A percentile compares a stretch with the other conserved stretches of the same genome.
Conservation (phyloP, 2,888 invertebrate genomes). For the Noctua comes region DNA sequence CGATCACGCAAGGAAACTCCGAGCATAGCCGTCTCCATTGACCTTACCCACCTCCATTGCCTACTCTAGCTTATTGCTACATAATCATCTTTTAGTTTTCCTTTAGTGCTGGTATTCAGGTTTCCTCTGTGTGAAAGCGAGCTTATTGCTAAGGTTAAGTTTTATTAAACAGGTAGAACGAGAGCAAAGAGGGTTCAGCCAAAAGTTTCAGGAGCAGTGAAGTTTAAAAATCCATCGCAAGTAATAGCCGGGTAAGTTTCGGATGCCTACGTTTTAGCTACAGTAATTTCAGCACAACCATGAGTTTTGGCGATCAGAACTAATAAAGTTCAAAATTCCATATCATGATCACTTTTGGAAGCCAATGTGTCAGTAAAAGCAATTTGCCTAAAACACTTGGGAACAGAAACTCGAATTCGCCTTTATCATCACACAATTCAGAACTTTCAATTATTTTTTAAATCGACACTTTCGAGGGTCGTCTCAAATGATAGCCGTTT, state of each 20-base stretch:
- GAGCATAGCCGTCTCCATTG: too few species aligned
- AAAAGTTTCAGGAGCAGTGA: background rate
- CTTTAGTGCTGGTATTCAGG: background rate
- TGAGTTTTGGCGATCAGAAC: background rate
- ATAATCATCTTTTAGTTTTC: background rate
- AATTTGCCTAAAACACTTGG: background rate
- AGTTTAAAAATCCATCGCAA: slow-evolving; percentile 15
- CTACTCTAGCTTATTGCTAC: too few species aligned
- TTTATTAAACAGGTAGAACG: slow-evolving; percentile 8
- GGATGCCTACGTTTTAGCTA: background rate
- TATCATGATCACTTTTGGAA: background rate
- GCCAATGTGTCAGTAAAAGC: background rate
- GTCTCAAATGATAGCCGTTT: slow-evolving; percentile 33
- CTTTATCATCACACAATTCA: slow-evolving; percentile 20
- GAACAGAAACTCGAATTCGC: background rate
- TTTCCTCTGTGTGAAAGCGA: background rate
- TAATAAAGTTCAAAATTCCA: background rate
- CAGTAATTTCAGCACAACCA: background rate
- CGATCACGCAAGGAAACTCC: too few species aligned
- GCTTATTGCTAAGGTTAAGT: background rate
- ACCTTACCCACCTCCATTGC: too few species aligned
- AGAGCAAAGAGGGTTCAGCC: background rate
- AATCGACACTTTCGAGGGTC: slow-evolving; percentile 40
- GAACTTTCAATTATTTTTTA: slow-evolving; percentile 46
- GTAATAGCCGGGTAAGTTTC: background rate